These are phyloP conservation scores for Macaca nemestrina DNA, from an alignment of 2,113 vertebrate genomes.

Conservation along the genomic window DNA sequence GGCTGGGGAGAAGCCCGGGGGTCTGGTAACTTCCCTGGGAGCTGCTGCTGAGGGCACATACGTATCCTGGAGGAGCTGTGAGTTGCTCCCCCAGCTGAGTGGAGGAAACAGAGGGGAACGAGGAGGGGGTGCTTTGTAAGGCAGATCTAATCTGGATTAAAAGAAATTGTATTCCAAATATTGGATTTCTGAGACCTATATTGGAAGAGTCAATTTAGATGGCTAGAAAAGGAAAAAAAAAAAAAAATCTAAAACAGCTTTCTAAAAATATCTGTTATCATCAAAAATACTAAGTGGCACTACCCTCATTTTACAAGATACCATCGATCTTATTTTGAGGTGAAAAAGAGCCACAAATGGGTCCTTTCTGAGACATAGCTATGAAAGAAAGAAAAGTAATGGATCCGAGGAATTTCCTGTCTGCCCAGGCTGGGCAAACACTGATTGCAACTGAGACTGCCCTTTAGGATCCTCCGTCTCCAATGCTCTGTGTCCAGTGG, in stretches of 20 bases:
- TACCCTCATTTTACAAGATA: not conserved
- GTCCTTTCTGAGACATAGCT: conserved; percentile 25
- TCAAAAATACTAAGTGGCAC: not conserved
- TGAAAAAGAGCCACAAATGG: not conserved
- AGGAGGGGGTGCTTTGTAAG: not conserved
- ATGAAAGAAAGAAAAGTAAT: not conserved
- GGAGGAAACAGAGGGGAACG: not conserved
- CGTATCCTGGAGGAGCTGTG: not conserved
- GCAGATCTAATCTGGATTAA: not conserved
- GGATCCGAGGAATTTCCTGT: not conserved
- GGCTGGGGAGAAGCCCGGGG: not conserved
- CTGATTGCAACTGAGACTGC: not conserved
- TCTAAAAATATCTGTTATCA: conserved; percentile 43
- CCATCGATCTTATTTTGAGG: conserved; percentile 8
- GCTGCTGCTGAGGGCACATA: not conserved
- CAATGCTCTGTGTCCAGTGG: not conserved
- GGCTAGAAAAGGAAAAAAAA: not conserved
- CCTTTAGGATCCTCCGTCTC: not conserved
- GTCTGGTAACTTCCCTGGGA: not conserved
- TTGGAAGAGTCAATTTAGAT: not conserved
- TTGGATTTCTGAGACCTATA: not conserved
- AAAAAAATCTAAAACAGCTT: not conserved
- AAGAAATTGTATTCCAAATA: not conserved
- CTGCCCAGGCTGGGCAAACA: not conserved
- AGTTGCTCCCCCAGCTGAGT: not conserved